A percentile compares a stretch with the other conserved stretches of the same genome.
Conservation (phyloP, 2,888 invertebrate species). For the Hylaea fasciaria region DNA sequence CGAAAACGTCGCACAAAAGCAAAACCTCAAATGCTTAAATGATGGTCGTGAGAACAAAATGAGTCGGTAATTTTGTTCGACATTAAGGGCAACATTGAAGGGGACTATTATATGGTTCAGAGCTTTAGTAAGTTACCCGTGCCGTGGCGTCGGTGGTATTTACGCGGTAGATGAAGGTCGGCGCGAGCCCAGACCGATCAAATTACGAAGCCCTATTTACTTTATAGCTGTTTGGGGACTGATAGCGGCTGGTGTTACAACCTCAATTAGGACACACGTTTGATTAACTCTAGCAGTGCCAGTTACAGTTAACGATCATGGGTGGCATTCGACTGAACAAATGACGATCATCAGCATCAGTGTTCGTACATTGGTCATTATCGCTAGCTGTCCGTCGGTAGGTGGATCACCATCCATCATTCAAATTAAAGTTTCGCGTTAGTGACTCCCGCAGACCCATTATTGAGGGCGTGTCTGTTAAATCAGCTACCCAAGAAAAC, state of each 20-base stretch:
- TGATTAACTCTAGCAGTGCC: not conserved
- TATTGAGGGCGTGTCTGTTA: not conserved
- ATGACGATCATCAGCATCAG: conserved; percentile 9
- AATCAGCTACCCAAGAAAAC: not conserved
- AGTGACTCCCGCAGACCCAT: not conserved
- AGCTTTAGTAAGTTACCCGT: conserved; percentile 14
- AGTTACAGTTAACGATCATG: not conserved
- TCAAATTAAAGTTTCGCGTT: conserved; percentile 2
- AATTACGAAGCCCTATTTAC: conserved; percentile 9
- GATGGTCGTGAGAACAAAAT: not conserved
- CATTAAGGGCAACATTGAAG: conserved; percentile 9
- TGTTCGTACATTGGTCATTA: not conserved
- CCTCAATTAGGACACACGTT: not conserved
- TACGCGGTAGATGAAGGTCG: conserved; percentile 26
- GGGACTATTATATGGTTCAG: conserved; percentile 24
- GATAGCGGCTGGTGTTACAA: not conserved
- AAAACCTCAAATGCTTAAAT: conserved; percentile 7
- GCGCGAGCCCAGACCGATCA: conserved; percentile 3
- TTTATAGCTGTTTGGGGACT: conserved; percentile 10
- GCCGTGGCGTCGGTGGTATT: conserved; percentile 21
- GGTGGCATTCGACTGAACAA: conserved; percentile 1
- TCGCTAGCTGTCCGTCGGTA: not conserved
- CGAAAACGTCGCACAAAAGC: conserved; percentile 1
- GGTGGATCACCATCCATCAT: conserved; percentile 8
- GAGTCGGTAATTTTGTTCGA: not conserved